Evolutionary conservation across 2,113 vertebrate species (phyloP), one percentile per base, ranked within the genome.

Genomic region (Passer domesticus): DNA sequence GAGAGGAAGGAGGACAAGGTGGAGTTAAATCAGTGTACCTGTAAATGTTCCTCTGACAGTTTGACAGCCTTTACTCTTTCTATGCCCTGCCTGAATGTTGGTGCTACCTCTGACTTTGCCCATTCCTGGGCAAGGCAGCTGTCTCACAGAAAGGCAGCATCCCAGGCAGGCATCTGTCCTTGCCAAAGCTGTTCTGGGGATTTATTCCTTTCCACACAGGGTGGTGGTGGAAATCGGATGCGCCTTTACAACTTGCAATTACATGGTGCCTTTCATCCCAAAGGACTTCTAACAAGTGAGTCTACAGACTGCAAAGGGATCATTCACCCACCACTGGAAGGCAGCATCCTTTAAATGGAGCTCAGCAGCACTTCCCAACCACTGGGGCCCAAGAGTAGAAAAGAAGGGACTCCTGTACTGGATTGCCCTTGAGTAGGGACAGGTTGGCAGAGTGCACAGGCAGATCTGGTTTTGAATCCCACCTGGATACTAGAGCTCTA

Each of bases 211-310:
- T 94, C 47, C 44, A 49, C 59, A 9, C 44, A 62, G 67, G 37
- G 62, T 56, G 44, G 58, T 91, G 89, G 77, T 95, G 87, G 70
- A 91, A 91, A 92, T 96, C 64, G 39, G 93, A 93, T 90, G 79
- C 0, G 31, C 76, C 92, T 97, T 97, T 90, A 92, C 83, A 93
- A 44, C 90, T 95, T 94, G 95, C 64, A 91, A 80, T 96, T 92
- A 72, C 81, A 66, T 77, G 94, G 63, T 94, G 90, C 84, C 72
- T 95, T 83, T 94, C 69, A 63, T 56, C 76, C 78, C 76, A 72
- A 91, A 93, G 50, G 78, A 25, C 33, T 68, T 87, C 3, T 28
- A 92, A 87, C 79, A 92, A 94, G 55, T 78, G 53, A 80, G 67
- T 58, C 72, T 94, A 9, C 53, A 56, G 50, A 22, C 50, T 86